phyloP scores from a whole-genome alignment of 2,888 invertebrate species.

The Rotaria socialis region DNA sequence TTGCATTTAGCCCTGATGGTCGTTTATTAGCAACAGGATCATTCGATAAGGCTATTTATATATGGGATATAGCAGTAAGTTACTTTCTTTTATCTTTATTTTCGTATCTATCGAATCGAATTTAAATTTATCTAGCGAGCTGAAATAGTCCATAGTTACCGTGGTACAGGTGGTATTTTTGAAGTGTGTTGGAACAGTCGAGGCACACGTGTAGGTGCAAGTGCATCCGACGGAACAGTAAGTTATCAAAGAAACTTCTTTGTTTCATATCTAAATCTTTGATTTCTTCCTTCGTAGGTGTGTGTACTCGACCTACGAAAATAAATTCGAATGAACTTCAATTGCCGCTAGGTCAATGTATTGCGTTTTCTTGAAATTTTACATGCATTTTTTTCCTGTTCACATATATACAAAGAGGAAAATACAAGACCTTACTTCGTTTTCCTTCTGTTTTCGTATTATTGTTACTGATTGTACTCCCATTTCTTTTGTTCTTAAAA shows the following conservation, averaged over 20 bases:
- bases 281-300: constrained; percentile 11
- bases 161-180: constrained; percentile 95
- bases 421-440: background rate
- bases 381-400: background rate
- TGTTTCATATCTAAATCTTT: background rate
- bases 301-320: constrained; percentile 46
- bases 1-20: constrained; percentile 95
- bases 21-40: constrained; percentile 94
- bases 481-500: background rate
- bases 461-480: background rate
- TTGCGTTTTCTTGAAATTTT: background rate
- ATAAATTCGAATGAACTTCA: constrained; percentile 22
- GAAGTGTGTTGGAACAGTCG: constrained; percentile 98
- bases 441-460: background rate
- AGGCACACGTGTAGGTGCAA: constrained; percentile 95
- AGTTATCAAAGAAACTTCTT: background rate
- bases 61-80: constrained; percentile 83
- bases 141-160: constrained; percentile 89
- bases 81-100: constrained; percentile 24
- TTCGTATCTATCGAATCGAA: background rate
- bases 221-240: constrained; percentile 81
- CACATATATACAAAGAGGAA: background rate
- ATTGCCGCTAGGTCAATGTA: background rate
- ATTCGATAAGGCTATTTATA: constrained; percentile 97
- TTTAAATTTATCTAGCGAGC: constrained; percentile 68